Evolutionary conservation across 2,113 vertebrate species (phyloP).

Genomic region (Mastomys coucha): DNA sequence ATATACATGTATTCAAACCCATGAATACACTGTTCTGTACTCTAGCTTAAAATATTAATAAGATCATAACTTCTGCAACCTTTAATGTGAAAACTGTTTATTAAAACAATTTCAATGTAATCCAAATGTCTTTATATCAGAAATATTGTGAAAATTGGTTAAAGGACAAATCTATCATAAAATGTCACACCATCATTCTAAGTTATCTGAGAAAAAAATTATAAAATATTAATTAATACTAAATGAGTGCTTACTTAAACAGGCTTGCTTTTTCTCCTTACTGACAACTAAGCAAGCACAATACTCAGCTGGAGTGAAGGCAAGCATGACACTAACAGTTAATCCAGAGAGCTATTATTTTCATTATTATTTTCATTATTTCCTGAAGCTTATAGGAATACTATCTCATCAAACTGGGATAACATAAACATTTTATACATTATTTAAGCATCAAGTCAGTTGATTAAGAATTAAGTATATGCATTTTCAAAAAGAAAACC

Average conservation of each 20-base stretch:
- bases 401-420: background rate
- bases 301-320: background rate
- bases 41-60: background rate
- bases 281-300: background rate
- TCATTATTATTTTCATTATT: too few relatives aligned
- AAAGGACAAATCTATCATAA: background rate
- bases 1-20: background rate
- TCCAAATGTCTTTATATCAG: background rate
- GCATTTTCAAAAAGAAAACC: conserved; percentile 31
- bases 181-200: background rate
- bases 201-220: background rate
- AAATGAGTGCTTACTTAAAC: background rate
- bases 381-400: background rate
- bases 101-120: background rate
- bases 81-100: background rate
- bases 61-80: background rate
- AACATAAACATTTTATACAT: background rate
- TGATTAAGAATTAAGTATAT: background rate
- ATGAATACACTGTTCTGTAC: background rate
- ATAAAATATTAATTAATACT: background rate
- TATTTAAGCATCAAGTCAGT: background rate
- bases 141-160: background rate
- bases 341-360: background rate
- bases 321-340: background rate
- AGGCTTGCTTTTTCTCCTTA: background rate